Conservation (phyloP, 2,888 invertebrate species). For the Xestia ashworthii region DNA sequence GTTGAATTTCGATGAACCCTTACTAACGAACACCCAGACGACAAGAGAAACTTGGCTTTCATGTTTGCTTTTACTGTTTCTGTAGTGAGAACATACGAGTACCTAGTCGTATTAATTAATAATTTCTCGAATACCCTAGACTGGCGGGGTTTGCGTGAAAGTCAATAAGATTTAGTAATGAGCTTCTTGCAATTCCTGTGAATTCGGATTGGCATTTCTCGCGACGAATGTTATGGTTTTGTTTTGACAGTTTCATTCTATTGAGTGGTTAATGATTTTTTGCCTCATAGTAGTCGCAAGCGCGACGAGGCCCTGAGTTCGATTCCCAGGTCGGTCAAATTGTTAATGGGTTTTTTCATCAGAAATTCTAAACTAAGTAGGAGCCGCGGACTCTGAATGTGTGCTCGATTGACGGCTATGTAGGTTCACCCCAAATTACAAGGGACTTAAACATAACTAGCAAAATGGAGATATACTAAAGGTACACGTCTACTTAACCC, state of each 20-base stretch:
- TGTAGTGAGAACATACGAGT: neutral
- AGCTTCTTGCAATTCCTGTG: constrained; percentile 27
- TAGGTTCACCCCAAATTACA: no score
- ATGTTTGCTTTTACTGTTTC: neutral
- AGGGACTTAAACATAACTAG: no score
- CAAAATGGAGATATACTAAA: no score
- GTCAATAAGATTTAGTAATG: constrained; percentile 3
- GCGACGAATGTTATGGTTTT: constrained; percentile 6
- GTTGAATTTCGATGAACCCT: constrained; percentile 9
- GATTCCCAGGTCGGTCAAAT: no score
- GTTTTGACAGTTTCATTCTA: neutral
- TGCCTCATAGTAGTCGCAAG: neutral
- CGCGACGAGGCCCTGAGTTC: no score
- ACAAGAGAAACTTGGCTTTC: neutral
- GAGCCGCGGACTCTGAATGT: no score
- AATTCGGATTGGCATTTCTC: neutral
- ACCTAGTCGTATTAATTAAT: neutral
- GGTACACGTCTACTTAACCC: no score
- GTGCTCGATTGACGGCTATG: no score
- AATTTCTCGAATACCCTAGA: neutral
- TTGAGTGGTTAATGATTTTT: neutral
- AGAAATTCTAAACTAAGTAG: no score
- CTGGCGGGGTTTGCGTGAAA: neutral
- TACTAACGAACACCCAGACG: constrained; percentile 24
- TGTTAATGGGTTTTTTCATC: no score